Evolutionary conservation across 2,888 invertebrate genomes (phyloP).

Genomic region (Sycophila texana): DNA sequence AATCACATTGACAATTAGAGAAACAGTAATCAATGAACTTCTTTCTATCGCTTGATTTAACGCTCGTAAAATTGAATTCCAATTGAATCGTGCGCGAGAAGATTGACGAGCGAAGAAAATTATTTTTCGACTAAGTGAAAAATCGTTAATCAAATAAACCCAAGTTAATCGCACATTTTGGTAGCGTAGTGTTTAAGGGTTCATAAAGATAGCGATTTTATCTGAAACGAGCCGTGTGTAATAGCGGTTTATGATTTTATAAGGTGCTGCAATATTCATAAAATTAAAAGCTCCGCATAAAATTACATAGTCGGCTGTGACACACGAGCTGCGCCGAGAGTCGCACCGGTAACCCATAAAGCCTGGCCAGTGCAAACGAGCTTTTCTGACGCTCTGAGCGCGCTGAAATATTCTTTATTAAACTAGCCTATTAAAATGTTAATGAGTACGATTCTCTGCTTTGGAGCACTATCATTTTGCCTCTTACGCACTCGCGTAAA

Average conservation of each 20-base stretch:
- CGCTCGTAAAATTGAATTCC: no score
- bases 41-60: no score
- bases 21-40: no score
- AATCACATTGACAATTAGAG: no score
- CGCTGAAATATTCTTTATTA: neutral
- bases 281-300: constrained; percentile 31
- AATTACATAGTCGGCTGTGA: constrained; percentile 19
- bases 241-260: constrained; percentile 40
- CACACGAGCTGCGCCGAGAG: neutral
- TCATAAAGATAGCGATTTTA: constrained; percentile 31
- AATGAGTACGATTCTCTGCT: neutral
- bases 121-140: no score
- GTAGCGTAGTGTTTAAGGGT: neutral
- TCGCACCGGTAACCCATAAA: neutral
- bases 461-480: neutral
- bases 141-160: neutral
- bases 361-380: neutral
- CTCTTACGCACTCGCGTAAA: neutral
- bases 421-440: constrained; percentile 10
- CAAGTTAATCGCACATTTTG: neutral
- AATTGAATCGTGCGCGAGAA: no score
- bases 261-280: constrained; percentile 47
- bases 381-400: constrained; percentile 4
- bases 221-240: constrained; percentile 3
- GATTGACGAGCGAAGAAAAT: no score